Percentiles rank a stretch among this genome's conserved stretches.
Evolutionary conservation across 1,140 invertebrate genomes (phyloP).

Genomic region (Melitaea cinxia): DNA sequence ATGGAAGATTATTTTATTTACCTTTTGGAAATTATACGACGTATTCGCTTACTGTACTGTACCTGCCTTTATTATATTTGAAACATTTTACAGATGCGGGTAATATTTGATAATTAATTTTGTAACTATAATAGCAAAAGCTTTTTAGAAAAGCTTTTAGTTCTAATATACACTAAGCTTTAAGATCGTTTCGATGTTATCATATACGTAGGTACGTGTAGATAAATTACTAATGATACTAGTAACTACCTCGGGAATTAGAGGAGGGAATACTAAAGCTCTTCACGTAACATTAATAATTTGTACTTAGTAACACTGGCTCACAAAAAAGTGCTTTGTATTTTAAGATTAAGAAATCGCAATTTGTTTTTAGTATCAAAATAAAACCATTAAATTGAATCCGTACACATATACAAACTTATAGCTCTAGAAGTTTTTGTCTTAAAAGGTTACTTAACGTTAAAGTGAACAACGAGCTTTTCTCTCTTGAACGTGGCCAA

Average conservation of each 20-base stretch:
- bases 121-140: too few species aligned
- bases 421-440: conserved; percentile 16
- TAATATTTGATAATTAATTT: too few species aligned
- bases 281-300: too few species aligned
- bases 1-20: conserved; percentile 12
- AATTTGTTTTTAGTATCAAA: neutral
- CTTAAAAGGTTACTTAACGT: conserved; percentile 31
- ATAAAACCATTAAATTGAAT: neutral
- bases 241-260: neutral
- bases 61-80: neutral
- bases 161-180: too few species aligned
- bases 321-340: too few species aligned
- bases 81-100: too few species aligned
- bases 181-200: neutral
- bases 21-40: neutral
- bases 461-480: conserved; percentile 34
- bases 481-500: conserved; percentile 17
- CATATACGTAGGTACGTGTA: neutral
- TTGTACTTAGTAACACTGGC: too few species aligned
- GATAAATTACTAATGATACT: neutral
- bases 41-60: too few species aligned
- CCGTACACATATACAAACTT: neutral
- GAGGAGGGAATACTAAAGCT: neutral
- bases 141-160: too few species aligned
- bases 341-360: neutral